Base-by-base conservation (phyloP, 2,113 vertebrate species). In the Gymnorhina tibicen region DNA sequence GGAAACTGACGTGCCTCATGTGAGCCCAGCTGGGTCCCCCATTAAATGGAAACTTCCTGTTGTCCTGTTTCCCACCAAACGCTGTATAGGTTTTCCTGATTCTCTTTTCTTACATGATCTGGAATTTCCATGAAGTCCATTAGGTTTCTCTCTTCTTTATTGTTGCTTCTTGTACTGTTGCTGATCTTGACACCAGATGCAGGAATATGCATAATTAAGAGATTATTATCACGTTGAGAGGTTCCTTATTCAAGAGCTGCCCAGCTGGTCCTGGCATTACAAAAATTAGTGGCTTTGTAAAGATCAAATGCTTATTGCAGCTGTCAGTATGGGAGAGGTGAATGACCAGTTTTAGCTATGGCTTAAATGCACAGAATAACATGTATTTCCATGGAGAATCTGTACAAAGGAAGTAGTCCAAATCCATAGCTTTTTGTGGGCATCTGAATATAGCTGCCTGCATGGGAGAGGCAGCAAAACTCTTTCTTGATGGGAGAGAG, bases 21-120 rank as follows among this genome's bases (percentile, higher is more conserved):
- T 8, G 49, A 53, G 11, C 9, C 13, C 33, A 56, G 9, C 0
- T 73, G 21, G 10, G 24, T 39, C 13, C n/a, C 27, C 16, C 0
- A 0, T 27, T 82, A 53, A 49, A 53, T 28, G 17, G 33, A 74
- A 85, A 49, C 10, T n/a, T 66, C 7, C 6, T 1, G 7, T 78
- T 91, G 41, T 9, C 24, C 13, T 58, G 2, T 44, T 32, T 82
- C 12, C 46, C 24, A 56, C 30, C 27, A 70, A 70, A 44, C 7
- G 37, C 23, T 33, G 4, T 22, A 8, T 9, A 63, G 14, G 8
- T 23, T 78, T 66, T 47, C 10, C 4, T 53, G 24, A 47, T 37
- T 88, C 7, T 80, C 6, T 59, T 4, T 91, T 69, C 35, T 70
- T 15, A 35, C 5, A 4, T 49, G 23, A 22, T 64, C 18, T 73